These are phyloP conservation scores for Microctenopoma stevenorrisi DNA, from an alignment of 2,797 vertebrate genomes.

Conservation along the genomic window DNA sequence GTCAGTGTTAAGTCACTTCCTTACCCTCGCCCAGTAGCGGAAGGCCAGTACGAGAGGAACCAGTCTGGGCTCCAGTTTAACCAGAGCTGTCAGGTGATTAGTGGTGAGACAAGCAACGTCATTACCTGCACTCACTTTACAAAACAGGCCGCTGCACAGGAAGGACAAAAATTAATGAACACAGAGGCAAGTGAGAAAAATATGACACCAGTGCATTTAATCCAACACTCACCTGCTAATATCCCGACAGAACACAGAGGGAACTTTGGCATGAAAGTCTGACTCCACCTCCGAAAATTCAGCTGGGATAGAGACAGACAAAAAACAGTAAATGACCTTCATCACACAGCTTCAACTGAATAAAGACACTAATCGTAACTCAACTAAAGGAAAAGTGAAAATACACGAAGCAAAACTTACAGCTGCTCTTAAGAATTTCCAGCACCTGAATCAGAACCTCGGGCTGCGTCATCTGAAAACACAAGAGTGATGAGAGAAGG, in stretches of 20 bases:
- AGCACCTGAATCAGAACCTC: conserved; percentile 97
- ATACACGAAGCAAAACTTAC: conserved; percentile 80
- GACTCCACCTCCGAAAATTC: conserved; percentile 94
- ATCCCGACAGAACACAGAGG: conserved; percentile 95
- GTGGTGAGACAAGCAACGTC: conserved; percentile 97
- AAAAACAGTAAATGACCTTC: background rate
- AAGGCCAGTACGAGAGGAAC: conserved; percentile 94
- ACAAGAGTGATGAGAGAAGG: background rate
- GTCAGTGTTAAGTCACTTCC: conserved; percentile 34
- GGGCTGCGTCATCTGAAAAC: conserved; percentile 93
- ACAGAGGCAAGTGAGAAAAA: background rate
- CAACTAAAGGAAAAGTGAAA: background rate
- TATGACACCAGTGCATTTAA: background rate
- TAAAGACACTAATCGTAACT: background rate
- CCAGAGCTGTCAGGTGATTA: conserved; percentile 92
- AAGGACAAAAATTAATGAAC: background rate
- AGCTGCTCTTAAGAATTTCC: conserved; percentile 92
- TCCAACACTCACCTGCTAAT: conserved; percentile 84
- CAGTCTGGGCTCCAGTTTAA: conserved; percentile 91
- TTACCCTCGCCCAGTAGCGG: conserved; percentile 96
- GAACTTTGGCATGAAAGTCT: conserved; percentile 99
- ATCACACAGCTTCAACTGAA: background rate
- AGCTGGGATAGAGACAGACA: conserved; percentile 74
- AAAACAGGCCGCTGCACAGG: conserved; percentile 87
- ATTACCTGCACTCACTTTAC: conserved; percentile 97